Conservation (phyloP, 2,888 invertebrate species). For the Prenolepis imparis region DNA sequence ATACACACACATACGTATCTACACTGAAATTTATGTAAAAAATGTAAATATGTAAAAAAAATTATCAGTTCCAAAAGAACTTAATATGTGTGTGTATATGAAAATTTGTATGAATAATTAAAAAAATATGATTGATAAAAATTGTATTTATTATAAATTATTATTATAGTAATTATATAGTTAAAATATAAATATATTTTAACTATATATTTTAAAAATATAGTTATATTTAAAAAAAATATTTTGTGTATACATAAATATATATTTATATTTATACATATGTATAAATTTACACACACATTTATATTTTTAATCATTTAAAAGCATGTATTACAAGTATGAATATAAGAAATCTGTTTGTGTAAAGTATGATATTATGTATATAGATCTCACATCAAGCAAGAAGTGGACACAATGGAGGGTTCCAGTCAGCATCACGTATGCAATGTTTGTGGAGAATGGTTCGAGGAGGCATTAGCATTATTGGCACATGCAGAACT, state of each 20-base stretch:
- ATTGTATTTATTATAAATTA: not conserved
- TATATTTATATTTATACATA: no score
- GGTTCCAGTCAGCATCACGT: constrained; percentile 87
- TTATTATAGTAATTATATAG: not conserved
- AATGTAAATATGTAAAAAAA: no score
- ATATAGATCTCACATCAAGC: constrained; percentile 84
- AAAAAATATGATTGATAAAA: not conserved
- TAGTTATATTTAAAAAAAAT: no score
- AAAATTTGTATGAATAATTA: not conserved
- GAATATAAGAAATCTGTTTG: constrained; percentile 19
- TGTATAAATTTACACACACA: not conserved
- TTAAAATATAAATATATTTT: no score
- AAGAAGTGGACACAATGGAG: constrained; percentile 81
- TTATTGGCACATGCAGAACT: constrained; percentile 93
- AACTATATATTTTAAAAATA: no score
- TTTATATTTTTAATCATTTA: not conserved
- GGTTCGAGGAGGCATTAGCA: constrained; percentile 92
- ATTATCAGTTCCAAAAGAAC: no score
- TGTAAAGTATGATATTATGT: constrained; percentile 23
- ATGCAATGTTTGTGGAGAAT: constrained; percentile 93
- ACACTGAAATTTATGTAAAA: no score
- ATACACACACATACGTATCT: no score
- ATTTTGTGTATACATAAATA: no score
- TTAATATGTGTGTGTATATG: no score
- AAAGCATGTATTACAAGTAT: constrained; percentile 25